These are phyloP conservation scores for Scomber colias DNA, from an alignment of 2,113 vertebrate genomes.

Conservation along the genomic window DNA sequence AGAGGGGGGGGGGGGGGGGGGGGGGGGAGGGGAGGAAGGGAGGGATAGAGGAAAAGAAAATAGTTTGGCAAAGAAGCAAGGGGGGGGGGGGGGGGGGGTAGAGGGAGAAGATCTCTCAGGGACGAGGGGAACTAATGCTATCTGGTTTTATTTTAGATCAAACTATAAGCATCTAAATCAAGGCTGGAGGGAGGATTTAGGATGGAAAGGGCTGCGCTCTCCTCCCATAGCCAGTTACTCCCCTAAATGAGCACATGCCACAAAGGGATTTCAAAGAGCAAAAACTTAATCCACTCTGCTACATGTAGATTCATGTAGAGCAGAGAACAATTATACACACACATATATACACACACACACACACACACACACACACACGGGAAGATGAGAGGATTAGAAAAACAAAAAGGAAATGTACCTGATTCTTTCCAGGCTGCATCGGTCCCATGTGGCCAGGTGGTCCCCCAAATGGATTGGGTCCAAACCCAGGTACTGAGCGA, in stretches of 20 bases:
- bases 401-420: conserved; percentile 78
- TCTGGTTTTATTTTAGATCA: conserved; percentile 23
- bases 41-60: neutral
- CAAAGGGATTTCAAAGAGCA: conserved; percentile 43
- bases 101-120: conserved; percentile 18
- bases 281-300: conserved; percentile 38
- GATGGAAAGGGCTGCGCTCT: conserved; percentile 3
- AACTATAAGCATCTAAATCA: conserved; percentile 30
- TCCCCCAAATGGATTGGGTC: conserved; percentile 88
- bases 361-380: neutral
- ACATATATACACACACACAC: neutral
- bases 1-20: neutral
- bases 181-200: conserved; percentile 24
- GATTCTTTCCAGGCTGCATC: conserved; percentile 88
- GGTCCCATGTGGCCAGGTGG: conserved; percentile 88
- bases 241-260: conserved; percentile 42
- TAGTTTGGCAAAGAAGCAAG: neutral
- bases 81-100: too few relatives aligned
- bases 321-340: conserved; percentile 1
- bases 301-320: conserved; percentile 20
- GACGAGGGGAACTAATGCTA: neutral
- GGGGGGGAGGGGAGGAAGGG: neutral
- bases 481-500: conserved; percentile 87
- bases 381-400: neutral
- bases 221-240: neutral